phyloP scores from a whole-genome alignment of 1,140 invertebrate species.

The Megalopta genalis region DNA sequence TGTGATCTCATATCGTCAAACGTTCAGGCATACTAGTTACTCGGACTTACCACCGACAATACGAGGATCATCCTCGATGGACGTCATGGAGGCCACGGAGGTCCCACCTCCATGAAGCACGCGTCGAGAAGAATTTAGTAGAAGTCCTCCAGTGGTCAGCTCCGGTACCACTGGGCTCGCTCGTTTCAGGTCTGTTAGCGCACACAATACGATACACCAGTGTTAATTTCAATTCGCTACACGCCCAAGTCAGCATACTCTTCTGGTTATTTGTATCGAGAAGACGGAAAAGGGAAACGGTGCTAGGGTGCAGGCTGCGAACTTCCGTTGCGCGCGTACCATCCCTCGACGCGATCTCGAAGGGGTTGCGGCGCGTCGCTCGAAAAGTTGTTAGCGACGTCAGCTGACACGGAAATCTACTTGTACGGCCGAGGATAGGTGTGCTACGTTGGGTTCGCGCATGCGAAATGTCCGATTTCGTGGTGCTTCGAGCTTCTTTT shows the following conservation, averaged over 20 bases:
- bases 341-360: neutral
- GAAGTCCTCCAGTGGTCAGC: conserved; percentile 80
- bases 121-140: conserved; percentile 78
- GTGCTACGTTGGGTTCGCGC: too few species aligned
- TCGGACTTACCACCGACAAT: conserved; percentile 80
- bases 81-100: conserved; percentile 77
- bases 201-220: conserved; percentile 72
- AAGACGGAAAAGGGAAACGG: neutral
- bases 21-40: conserved; percentile 28
- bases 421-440: too few species aligned
- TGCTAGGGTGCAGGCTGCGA: neutral
- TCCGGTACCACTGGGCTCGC: conserved; percentile 80
- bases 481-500: too few species aligned
- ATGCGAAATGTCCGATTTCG: too few species aligned
- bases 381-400: too few species aligned
- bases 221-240: conserved; percentile 71
- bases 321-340: neutral
- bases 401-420: too few species aligned
- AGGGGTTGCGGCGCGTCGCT: neutral
- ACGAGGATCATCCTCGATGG: conserved; percentile 81
- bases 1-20: conserved; percentile 6
- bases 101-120: conserved; percentile 76
- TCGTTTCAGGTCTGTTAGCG: conserved; percentile 80
- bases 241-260: conserved; percentile 55
- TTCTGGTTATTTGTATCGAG: conserved; percentile 26